A percentile compares a stretch with the other conserved stretches of the same genome.
phyloP scores from a whole-genome alignment of 2,797 vertebrate species.

The Taeniopygia guttata region DNA sequence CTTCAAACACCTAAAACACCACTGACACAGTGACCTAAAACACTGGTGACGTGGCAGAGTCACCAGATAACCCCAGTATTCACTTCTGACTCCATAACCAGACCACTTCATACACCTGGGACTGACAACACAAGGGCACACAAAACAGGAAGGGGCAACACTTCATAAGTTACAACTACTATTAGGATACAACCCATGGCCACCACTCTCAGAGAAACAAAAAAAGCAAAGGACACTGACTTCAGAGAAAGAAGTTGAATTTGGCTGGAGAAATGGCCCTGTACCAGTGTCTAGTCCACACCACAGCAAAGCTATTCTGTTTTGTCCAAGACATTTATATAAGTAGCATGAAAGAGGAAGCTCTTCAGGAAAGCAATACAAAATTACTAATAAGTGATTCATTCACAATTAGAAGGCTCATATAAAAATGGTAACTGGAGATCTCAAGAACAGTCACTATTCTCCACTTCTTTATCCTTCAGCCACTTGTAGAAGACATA shows the following conservation, averaged over 20 bases:
- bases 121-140: neutral
- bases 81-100: neutral
- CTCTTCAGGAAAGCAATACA: neutral
- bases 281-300: neutral
- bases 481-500: neutral
- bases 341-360: neutral
- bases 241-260: neutral
- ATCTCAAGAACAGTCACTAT: neutral
- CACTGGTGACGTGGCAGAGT: accelerated
- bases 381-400: neutral
- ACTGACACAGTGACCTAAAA: neutral
- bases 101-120: neutral
- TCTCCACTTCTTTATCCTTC: neutral
- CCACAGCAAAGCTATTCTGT: neutral
- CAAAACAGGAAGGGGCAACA: neutral
- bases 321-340: neutral
- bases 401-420: neutral
- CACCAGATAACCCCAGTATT: neutral
- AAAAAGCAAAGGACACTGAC: neutral
- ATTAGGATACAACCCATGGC: neutral
- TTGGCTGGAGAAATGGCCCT: neutral
- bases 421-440: neutral
- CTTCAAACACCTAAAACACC: neutral
- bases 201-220: neutral
- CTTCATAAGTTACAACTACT: neutral